Base-by-base conservation (phyloP, 2,797 vertebrate species). In the Knipowitschia caucasica region DNA sequence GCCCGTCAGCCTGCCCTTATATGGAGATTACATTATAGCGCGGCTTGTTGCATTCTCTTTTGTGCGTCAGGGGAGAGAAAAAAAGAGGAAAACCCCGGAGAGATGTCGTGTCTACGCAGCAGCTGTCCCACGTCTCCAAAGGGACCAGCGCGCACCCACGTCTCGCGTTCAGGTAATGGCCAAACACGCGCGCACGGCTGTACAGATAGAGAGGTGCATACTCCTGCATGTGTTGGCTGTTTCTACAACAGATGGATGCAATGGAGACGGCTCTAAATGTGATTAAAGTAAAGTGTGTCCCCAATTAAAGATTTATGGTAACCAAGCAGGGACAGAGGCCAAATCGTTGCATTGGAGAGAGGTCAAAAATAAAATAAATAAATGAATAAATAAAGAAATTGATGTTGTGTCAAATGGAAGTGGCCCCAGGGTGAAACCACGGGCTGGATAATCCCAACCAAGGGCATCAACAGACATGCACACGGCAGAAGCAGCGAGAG, bases 131-230 rank as follows among this genome's bases (percentile, higher is more conserved):
- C 35, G 75, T 78, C 75, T 79, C 82, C 62, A 12, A 53, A 58
- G 61, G 78, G 75, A 81, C 78, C 68, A 51, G 69, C 75, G 55
- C 66, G 52, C 60, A 36, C 57, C 29, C 45, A 50, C 70, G 47
- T 59, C 59, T 46, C 75, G 60, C 78, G 70, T 74, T 72, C 64
- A 60, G 75, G 86, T 88, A 64, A 81, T n/a, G n/a, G n/a, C n/a
- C n/a, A n/a, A n/a, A n/a, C n/a, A n/a, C n/a, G n/a, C n/a, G n/a
- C n/a, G n/a, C n/a, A n/a, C n/a, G n/a, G n/a, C n/a, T n/a, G n/a
- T n/a, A n/a, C n/a, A n/a, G n/a, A n/a, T n/a, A n/a, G n/a, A n/a
- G n/a, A n/a, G n/a, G 43, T 29, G 15, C 39, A 23, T 4, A 20
- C 18, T 12, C 4, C n/a, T 17, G 3, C n/a, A 2, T 15, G 8